Evolutionary conservation across 2,113 vertebrate genomes (phyloP).

Genomic region (Lanius ludovicianus): DNA sequence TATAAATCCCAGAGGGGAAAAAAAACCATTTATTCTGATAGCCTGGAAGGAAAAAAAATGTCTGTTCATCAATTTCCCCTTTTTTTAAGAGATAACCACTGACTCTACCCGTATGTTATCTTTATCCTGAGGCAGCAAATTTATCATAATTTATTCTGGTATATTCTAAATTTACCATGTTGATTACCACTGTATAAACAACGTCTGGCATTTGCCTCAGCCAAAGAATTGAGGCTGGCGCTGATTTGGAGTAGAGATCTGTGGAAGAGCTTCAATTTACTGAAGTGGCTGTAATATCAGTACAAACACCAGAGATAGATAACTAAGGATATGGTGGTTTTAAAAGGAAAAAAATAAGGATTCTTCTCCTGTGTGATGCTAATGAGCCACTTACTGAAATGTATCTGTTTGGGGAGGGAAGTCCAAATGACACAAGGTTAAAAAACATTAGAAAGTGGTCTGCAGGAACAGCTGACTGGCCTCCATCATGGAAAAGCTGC

Average conservation of each 20-base stretch:
- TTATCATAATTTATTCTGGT: conserved; percentile 86
- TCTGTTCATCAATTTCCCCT: conserved; percentile 73
- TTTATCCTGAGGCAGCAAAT: conserved; percentile 77
- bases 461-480: conserved; percentile 30
- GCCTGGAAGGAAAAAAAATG: conserved; percentile 58
- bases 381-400: conserved; percentile 78
- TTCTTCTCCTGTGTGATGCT: conserved; percentile 65
- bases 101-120: conserved; percentile 77
- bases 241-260: conserved; percentile 70
- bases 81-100: conserved; percentile 69
- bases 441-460: conserved; percentile 66
- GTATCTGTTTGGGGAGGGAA: conserved; percentile 67
- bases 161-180: conserved; percentile 83
- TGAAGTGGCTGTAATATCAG: conserved; percentile 71
- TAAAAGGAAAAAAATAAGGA: conserved; percentile 26
- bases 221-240: conserved; percentile 57
- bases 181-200: conserved; percentile 85
- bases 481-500: conserved; percentile 32
- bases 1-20: conserved; percentile 59
- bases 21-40: conserved; percentile 56
- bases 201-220: conserved; percentile 69
- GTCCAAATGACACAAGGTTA: conserved; percentile 65
- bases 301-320: conserved; percentile 73
- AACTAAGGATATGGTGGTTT: conserved; percentile 44
- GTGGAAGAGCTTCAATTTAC: conserved; percentile 69